Percentiles rank a stretch among this genome's conserved stretches.
phyloP scores from a whole-genome alignment of 1,140 invertebrate genomes.

The Mactra quadrangularis region DNA sequence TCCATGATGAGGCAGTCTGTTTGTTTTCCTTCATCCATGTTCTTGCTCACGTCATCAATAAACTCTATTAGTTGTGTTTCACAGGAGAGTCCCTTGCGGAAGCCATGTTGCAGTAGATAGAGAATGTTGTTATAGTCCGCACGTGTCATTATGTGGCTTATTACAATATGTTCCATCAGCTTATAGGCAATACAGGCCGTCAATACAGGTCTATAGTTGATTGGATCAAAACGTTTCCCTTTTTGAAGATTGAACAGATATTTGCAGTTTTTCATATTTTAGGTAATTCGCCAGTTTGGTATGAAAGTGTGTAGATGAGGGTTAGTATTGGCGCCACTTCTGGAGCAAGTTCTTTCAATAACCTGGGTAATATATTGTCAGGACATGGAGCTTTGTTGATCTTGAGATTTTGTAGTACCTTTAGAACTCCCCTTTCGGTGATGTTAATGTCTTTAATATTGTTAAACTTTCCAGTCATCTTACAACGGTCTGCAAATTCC shows the following conservation, averaged over 20 bases:
- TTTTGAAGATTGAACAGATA: conserved; percentile 33
- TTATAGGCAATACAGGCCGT: conserved; percentile 32
- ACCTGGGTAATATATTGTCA: conserved; percentile 24
- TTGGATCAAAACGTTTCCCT: conserved; percentile 8
- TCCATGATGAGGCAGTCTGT: conserved; percentile 55
- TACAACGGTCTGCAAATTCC: neutral
- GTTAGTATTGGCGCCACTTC: conserved; percentile 14
- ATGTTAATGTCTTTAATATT: neutral
- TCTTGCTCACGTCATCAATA: conserved; percentile 12
- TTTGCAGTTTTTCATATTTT: conserved; percentile 10
- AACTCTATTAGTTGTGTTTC: conserved; percentile 55
- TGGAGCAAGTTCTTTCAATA: neutral
- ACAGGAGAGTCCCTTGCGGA: conserved; percentile 39
- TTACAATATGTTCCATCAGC: conserved; percentile 20
- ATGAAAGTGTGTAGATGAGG: conserved; percentile 2
- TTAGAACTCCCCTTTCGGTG: neutral
- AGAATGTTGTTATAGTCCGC: conserved; percentile 18
- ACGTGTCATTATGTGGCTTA: conserved; percentile 20
- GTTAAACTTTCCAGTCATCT: neutral
- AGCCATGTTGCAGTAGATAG: conserved; percentile 37
- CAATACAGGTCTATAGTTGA: conserved; percentile 29
- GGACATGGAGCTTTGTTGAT: neutral
- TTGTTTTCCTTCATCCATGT: conserved; percentile 32
- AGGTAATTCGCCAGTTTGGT: conserved; percentile 1
- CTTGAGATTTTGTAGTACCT: conserved; percentile 7